phyloP scores from a whole-genome alignment of 2,113 vertebrate species.

The Himantopus leucocephalus region DNA sequence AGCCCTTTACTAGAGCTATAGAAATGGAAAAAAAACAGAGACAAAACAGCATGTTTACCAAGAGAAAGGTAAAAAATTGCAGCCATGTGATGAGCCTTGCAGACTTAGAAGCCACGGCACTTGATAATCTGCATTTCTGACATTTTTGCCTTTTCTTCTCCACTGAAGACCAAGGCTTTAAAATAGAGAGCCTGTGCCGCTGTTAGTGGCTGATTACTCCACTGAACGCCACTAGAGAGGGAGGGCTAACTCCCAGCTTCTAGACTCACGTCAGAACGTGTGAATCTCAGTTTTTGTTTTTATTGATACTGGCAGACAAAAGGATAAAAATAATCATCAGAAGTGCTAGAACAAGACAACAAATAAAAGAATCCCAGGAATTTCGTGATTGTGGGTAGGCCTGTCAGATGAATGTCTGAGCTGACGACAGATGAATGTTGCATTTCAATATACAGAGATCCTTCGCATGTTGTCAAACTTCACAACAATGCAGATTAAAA shows the following conservation, averaged over 20 bases:
- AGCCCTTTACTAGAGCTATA: background rate
- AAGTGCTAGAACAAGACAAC: background rate
- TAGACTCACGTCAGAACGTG: background rate
- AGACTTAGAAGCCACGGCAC: background rate
- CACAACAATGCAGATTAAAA: background rate
- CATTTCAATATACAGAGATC: background rate
- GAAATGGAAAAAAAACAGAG: background rate
- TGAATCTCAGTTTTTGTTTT: background rate
- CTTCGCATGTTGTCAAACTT: background rate
- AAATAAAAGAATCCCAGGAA: background rate
- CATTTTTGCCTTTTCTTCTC: background rate
- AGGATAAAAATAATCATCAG: conserved; percentile 20
- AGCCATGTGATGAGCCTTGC: background rate
- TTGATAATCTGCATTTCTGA: conserved; percentile 10
- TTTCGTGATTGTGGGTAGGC: background rate
- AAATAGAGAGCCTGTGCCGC: background rate
- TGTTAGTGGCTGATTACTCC: background rate
- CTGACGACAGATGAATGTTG: background rate
- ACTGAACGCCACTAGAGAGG: background rate
- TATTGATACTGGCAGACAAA: conserved; percentile 34
- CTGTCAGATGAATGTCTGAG: background rate
- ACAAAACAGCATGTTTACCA: background rate
- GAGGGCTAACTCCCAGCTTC: background rate
- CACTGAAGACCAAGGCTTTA: background rate
- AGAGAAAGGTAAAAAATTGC: background rate